Base-by-base conservation (phyloP, 2,888 invertebrate species). In the Synergus gifuensis region DNA sequence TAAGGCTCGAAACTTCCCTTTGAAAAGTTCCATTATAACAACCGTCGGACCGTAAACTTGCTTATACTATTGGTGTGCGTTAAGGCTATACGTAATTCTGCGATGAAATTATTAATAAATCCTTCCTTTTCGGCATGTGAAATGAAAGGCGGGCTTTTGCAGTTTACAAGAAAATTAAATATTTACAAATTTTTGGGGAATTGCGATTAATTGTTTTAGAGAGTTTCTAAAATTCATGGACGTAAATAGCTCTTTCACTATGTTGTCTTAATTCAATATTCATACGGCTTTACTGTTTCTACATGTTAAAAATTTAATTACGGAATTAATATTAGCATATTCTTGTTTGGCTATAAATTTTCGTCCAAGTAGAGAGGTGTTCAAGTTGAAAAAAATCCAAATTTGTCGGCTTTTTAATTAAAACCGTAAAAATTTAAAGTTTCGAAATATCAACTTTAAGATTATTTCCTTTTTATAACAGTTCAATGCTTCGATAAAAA, bases 11-110 rank as follows among this genome's bases (percentile, higher is more conserved):
- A 73, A 54, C 73, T 73, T 73, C 36, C 40, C 73, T 73, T 73
- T 73, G 73, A 73, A 54, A 73, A 73, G 73, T 54, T 73, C 54
- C 54, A 73, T 54, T 73, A 73, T 73, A 73, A 73, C 54, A 73
- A 54, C 36, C 54, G 73, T 73, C 40, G 54, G 73, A 73, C 54
- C 73, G 54, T 54, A 73, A 73, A 73, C 73, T 49, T 73, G 49
- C 54, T 73, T 73, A 54, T 73, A 73, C 73, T 73, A 73, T 54
- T 73, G 36, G 54, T 36, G 54, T 73, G 73, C 73, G 49, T 73
- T 73, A 54, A 40, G 54, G 49, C 73, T 73, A n/a, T n/a, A 5
- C 54, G 36, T 73, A 73, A 73, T 73, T 54, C 73, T 40, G 54
- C 18, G 36, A 73, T 58, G 73, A 73, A 73, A 73, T 73, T 73